These are phyloP conservation scores for Andrena trimmerana DNA, from an alignment of 2,888 invertebrate genomes.

Conservation along the genomic window DNA sequence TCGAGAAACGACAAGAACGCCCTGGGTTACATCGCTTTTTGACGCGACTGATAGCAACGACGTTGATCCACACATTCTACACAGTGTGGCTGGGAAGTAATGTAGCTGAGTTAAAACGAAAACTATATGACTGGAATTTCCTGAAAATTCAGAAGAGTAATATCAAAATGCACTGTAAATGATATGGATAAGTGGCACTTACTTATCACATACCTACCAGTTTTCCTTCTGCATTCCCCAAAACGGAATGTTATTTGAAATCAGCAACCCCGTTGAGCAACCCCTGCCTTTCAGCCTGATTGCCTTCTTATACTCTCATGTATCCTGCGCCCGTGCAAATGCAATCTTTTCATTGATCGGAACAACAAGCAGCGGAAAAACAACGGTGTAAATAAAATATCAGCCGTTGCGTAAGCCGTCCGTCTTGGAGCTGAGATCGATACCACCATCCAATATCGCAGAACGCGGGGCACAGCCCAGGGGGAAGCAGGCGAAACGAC, in stretches of 20 bases:
- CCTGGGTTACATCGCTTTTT: conserved; percentile 13
- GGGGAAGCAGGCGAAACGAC: conserved; percentile 45
- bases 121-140: too few relatives aligned
- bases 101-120: not conserved
- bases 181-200: too few relatives aligned
- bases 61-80: not conserved
- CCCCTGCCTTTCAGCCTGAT: conserved; percentile 1
- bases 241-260: not conserved
- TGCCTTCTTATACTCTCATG: not conserved
- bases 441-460: conserved; percentile 45
- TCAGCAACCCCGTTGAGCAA: not conserved
- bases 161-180: too few relatives aligned
- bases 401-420: conserved; percentile 39
- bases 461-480: conserved; percentile 11
- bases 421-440: conserved; percentile 49
- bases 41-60: conserved; percentile 19
- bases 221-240: not conserved
- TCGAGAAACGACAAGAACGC: conserved; percentile 22
- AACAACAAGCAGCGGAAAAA: not conserved
- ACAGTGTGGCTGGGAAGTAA: not conserved
- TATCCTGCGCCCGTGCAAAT: conserved; percentile 1
- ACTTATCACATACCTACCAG: too few relatives aligned
- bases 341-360: conserved; percentile 1
- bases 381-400: conserved; percentile 38
- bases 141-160: too few relatives aligned